Base-by-base conservation (phyloP, 2,888 invertebrate genomes). In the Sthenelais limicola region DNA sequence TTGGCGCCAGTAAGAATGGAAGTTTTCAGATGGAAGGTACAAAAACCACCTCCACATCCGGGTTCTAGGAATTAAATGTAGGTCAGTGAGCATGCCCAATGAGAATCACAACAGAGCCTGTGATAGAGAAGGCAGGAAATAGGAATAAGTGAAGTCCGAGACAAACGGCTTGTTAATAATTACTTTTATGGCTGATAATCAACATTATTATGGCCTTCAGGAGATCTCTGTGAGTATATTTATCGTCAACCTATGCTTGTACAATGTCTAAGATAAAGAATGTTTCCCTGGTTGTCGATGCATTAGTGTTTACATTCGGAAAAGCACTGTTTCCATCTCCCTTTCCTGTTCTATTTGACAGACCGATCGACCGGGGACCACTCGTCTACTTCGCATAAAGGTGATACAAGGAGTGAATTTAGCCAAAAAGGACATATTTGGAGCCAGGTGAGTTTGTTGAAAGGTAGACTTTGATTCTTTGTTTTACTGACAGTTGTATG, bases 341-440 rank as follows among this genome's bases (percentile, higher is more conserved):
- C 35, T 15, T 58, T 30, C 15, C 28, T 43, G 9, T 21, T 66
- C 24, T 35, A 30, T 21, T 4, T 48, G 49, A 21, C 70, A 71
- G 71, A 78, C 75, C 73, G 82, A 82, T 68, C 74, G 75, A 38
- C 78, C 80, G 67, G 82, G 82, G 43, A 82, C 82, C 62, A 82
- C 81, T 43, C 80, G 80, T 70, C 68, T 85, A 12, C 77, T 86
- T 3, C 77, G 83, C 35, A 78, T 86, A 24, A 82, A 80, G 77
- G 81, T 86, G 52, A 75, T 84, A n/a, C 80, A 80, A 62, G 86
- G 86, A 62, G 78, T 80, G 32, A 93, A 95, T 82, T 90, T 99
- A 85, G 98, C 98, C 72, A 97, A 97, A 89, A 98, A 98, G 89
- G 98, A 99, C 89, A 97, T 99, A 84, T 98, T 99, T 90, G 98